Evolutionary conservation across 2,888 invertebrate species (phyloP), one percentile per base, ranked within the genome.

Genomic region (Chaetoderma sp.): DNA sequence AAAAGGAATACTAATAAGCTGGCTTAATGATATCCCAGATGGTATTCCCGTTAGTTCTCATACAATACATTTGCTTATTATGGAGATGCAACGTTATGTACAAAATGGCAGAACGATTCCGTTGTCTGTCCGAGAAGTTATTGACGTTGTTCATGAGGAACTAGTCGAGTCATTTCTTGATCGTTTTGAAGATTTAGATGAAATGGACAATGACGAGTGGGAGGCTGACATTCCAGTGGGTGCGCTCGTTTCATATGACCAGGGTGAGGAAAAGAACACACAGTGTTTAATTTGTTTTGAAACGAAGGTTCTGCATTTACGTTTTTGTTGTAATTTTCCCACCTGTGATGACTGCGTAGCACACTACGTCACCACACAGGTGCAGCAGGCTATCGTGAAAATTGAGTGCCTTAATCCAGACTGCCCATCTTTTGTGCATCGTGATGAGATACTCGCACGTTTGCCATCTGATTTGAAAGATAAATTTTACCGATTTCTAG

Each of bases 241-340:
- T 18, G 45, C 21, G 23, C 6, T 21, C 18, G 23, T 5, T 30
- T n/a, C n/a, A n/a, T n/a, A n/a, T n/a, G n/a, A n/a, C n/a, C n/a
- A n/a, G n/a, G n/a, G n/a, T n/a, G n/a, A n/a, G n/a, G n/a, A n/a
- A n/a, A n/a, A n/a, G 6, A 59, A 47, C 18, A 62, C 63, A 1
- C 82, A 82, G 36, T 86, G 86, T 72, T 66, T 75, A 18, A 75
- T 86, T 21, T 86, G 86, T 63, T 76, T 76, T 36, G 81, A 79
- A 4, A 67, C 63, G 1, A 60, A 61, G 13, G 75, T 74, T 32
- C 50, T 82, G 2, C 65, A 78, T 49, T 71, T 77, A 13, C 75
- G 87, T 33, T 60, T 76, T 16, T 87, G 87, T 63, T 87, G 87
- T 70, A 60, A 71, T 30, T 78, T 79, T 30, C 72, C 82, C 4